These are phyloP conservation scores for Chlorops oryzae DNA, from an alignment of 1,140 invertebrate species.

Conservation along the genomic window DNA sequence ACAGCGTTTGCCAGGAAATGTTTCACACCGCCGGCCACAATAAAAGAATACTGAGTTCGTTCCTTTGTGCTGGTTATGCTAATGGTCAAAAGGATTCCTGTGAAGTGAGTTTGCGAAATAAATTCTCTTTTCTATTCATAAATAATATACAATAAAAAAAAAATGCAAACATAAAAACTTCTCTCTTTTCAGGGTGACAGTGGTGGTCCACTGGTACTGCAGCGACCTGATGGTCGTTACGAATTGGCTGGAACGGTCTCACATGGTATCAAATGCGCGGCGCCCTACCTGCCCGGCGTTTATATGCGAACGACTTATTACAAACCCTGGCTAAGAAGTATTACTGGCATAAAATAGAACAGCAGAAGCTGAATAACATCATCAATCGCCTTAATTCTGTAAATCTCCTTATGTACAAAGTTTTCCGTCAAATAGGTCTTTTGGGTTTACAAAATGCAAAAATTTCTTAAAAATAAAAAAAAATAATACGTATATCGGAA, in stretches of 20 bases:
- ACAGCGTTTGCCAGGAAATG: conserved; percentile 88
- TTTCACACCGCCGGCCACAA: conserved; percentile 82
- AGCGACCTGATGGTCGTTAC: conserved; percentile 77
- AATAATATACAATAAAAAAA: too few relatives aligned
- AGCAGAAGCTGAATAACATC: too few relatives aligned
- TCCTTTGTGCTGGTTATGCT: conserved; percentile 90
- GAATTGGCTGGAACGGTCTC: conserved; percentile 88
- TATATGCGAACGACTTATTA: conserved; percentile 90
- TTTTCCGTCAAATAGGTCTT: too few relatives aligned
- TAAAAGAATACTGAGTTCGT: conserved; percentile 80
- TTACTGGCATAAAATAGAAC: conserved; percentile 67
- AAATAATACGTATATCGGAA: too few relatives aligned
- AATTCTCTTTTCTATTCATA: too few relatives aligned
- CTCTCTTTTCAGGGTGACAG: conserved; percentile 73
- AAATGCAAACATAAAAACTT: not conserved
- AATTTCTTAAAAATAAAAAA: too few relatives aligned
- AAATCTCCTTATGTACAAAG: too few relatives aligned
- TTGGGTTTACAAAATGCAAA: too few relatives aligned
- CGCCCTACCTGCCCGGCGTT: conserved; percentile 81
- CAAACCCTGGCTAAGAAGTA: conserved; percentile 81
- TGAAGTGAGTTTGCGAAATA: conserved; percentile 60
- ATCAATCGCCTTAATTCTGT: too few relatives aligned
- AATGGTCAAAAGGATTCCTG: conserved; percentile 90
- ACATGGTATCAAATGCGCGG: conserved; percentile 91
- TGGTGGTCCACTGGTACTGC: conserved; percentile 82